Percentiles rank a stretch among this genome's conserved stretches.
phyloP scores from a whole-genome alignment of 2,113 vertebrate species.

The Alethe diademata region DNA sequence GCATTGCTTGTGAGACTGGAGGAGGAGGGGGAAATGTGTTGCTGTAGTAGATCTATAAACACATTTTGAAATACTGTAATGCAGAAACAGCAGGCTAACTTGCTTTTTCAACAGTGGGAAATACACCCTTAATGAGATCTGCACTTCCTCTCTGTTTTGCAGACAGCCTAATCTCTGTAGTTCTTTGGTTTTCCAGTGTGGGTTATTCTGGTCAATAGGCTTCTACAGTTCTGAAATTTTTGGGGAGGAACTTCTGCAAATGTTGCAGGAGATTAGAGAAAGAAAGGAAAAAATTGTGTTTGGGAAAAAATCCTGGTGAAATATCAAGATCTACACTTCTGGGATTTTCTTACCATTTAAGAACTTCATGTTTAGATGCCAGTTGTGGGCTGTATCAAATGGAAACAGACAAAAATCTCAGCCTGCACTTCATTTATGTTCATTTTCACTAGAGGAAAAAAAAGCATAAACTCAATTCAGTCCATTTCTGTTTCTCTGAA shows the following conservation, averaged over 20 bases:
- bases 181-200: not conserved
- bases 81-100: not conserved
- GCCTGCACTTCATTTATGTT: not conserved
- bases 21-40: not conserved
- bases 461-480: not conserved
- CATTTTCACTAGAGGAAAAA: not conserved
- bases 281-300: not conserved
- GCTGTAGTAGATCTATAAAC: not conserved
- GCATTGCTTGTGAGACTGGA: not conserved
- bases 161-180: not conserved
- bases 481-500: not conserved
- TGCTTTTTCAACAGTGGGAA: not conserved
- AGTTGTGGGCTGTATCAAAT: not conserved
- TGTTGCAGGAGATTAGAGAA: not conserved
- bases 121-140: not conserved
- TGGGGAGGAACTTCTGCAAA: not conserved
- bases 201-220: not conserved
- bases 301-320: not conserved
- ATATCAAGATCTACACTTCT: not conserved
- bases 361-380: not conserved
- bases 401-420: not conserved
- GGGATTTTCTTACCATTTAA: not conserved
- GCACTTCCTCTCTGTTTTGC: not conserved
- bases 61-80: not conserved
- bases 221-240: not conserved